Percentiles rank a stretch among this genome's conserved stretches.
phyloP scores from a whole-genome alignment of 1,140 invertebrate species.

The Drosophila triauraria region DNA sequence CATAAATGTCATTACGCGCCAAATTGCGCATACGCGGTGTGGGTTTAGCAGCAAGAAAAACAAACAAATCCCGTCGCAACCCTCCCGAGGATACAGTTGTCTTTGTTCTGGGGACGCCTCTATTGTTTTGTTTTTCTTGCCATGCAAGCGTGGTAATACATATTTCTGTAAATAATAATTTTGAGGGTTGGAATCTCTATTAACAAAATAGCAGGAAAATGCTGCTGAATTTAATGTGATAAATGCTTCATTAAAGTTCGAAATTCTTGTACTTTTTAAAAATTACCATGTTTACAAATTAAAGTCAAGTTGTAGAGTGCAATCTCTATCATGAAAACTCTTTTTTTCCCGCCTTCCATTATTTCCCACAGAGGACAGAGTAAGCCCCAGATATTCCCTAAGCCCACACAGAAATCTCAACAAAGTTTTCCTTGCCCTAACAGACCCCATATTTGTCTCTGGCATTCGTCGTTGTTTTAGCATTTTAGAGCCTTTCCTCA shows the following conservation, averaged over 20 bases:
- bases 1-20: conserved; percentile 37
- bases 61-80: conserved; percentile 7
- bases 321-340: neutral
- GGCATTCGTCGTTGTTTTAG: conserved; percentile 16
- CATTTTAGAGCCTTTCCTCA: conserved; percentile 26
- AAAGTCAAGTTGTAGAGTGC: neutral
- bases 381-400: neutral
- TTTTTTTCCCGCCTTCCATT: too few relatives aligned
- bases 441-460: conserved; percentile 12
- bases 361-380: neutral
- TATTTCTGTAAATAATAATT: conserved; percentile 20
- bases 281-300: neutral
- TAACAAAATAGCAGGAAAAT: neutral
- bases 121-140: conserved; percentile 4
- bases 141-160: conserved; percentile 10
- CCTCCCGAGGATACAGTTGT: conserved; percentile 7
- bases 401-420: conserved; percentile 23
- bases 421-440: conserved; percentile 36
- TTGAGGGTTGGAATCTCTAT: conserved; percentile 1
- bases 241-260: too few relatives aligned
- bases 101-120: neutral
- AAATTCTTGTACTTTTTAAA: too few relatives aligned
- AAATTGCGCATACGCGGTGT: conserved; percentile 46
- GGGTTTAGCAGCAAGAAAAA: neutral
- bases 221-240: neutral